Conservation (phyloP, 2,888 invertebrate genomes). For the Hartigia nigra region DNA sequence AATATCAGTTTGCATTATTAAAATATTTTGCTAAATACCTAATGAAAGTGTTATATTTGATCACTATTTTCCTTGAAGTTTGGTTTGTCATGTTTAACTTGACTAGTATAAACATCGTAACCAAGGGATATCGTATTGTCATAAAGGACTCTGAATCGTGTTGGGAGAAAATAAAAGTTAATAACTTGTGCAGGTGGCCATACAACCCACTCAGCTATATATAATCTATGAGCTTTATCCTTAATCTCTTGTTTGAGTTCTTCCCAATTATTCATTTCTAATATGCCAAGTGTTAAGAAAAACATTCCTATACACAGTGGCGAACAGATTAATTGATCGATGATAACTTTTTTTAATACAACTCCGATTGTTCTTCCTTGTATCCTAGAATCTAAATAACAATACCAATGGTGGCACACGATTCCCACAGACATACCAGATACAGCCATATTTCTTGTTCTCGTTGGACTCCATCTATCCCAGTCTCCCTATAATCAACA, state of each 20-base stretch:
- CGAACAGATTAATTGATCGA: slow-evolving; percentile 88
- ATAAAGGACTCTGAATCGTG: slow-evolving; percentile 85
- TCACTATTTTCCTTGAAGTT: slow-evolving; percentile 25
- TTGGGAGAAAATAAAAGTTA: slow-evolving; percentile 90
- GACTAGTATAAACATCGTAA: slow-evolving; percentile 87
- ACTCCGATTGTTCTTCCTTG: slow-evolving; percentile 75
- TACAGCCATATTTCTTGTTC: slow-evolving; percentile 81
- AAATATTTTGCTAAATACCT: not conserved
- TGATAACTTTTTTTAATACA: slow-evolving; percentile 80
- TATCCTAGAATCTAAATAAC: slow-evolving; percentile 76
- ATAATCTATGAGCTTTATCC: slow-evolving; percentile 81
- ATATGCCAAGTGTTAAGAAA: slow-evolving; percentile 78
- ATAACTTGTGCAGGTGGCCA: slow-evolving; percentile 94
- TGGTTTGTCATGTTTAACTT: slow-evolving; percentile 74
- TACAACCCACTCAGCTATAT: slow-evolving; percentile 88
- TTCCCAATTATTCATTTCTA: slow-evolving; percentile 74
- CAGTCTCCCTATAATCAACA: slow-evolving; percentile 63
- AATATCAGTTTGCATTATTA: not conserved
- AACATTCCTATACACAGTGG: slow-evolving; percentile 83
- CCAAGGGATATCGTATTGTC: slow-evolving; percentile 87
- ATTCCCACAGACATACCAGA: slow-evolving; percentile 83
- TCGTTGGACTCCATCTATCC: slow-evolving; percentile 69
- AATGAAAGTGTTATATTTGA: slow-evolving; percentile 17
- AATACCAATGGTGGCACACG: slow-evolving; percentile 90
- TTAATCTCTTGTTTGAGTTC: slow-evolving; percentile 77